Base-by-base conservation (phyloP, 2,888 invertebrate genomes). In the Agrotis exclamationis region DNA sequence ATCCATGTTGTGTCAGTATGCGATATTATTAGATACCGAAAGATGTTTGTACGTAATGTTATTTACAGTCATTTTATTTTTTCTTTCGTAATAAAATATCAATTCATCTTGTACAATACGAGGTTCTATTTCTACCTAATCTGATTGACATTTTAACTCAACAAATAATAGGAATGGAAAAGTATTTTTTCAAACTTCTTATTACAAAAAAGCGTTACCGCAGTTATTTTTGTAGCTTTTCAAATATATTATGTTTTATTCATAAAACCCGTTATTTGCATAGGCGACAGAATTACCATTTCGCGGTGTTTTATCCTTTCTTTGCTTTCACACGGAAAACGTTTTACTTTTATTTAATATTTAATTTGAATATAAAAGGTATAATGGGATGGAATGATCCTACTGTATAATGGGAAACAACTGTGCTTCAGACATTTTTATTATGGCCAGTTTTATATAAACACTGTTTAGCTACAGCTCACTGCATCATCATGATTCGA, bases 211-310 rank as follows among this genome's bases (percentile, higher is more conserved):
- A 65, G 24, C 22, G n/a, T 24, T n/a, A 11, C 14, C 9, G 13
- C 5, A 16, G 28, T 63, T 60, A 50, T 79, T 54, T 69, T 64
- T 50, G 16, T 63, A 50, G 16, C 57, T 53, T 63, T 64, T 68
- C 28, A 50, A 47, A 39, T 39, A 39, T 39, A 39, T 39, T 60
- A 74, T 75, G 71, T 79, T 71, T 79, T 71, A 79, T 79, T 79
- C 80, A 79, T 79, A 67, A 57, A 70, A 53, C 20, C 60, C 20
- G 20, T 24, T 11, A 71, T 79, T 76, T 62, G 50, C 80, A 76
- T 76, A 22, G 69, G 57, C 65, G 62, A 64, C 56, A 47, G n/a
- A 28, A 77, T 74, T 65, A 74, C 57, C 60, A 77, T 69, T 57
- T 57, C 50, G 1, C 51, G n/a, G 54, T 44, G 28, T 73, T 74